Conservation (phyloP, 2,113 vertebrate species). For the Amazona guildingii region DNA sequence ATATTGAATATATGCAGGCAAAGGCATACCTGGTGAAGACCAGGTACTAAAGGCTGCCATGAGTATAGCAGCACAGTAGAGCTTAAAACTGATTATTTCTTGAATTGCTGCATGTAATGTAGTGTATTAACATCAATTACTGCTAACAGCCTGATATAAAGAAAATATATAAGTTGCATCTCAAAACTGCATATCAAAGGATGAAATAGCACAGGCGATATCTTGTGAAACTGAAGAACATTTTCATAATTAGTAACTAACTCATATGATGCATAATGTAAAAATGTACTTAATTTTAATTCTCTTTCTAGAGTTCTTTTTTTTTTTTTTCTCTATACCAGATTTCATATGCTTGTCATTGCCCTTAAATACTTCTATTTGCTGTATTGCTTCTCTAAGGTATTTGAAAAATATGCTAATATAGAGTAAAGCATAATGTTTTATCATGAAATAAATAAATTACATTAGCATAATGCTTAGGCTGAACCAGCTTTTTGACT, state of each 20-base stretch:
- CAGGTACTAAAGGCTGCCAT: not conserved
- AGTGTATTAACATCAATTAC: not conserved
- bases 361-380: not conserved
- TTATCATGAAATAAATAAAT: not conserved
- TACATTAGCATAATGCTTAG: not conserved
- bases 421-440: not conserved
- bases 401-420: conserved; percentile 11
- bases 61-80: not conserved
- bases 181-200: not conserved
- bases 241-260: conserved; percentile 34
- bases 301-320: not conserved
- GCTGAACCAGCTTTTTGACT: conserved; percentile 2
- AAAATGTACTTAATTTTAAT: conserved; percentile 12
- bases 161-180: not conserved
- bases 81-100: conserved; percentile 7
- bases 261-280: not conserved
- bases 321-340: not conserved
- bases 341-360: not conserved
- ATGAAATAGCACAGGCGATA: not conserved
- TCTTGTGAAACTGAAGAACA: not conserved
- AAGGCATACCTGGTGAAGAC: not conserved
- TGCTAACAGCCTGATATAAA: conserved; percentile 19
- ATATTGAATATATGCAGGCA: not conserved
- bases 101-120: not conserved
- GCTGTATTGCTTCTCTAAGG: not conserved